Conservation (phyloP, 2,888 invertebrate species). For the Ditula angustiorana region DNA sequence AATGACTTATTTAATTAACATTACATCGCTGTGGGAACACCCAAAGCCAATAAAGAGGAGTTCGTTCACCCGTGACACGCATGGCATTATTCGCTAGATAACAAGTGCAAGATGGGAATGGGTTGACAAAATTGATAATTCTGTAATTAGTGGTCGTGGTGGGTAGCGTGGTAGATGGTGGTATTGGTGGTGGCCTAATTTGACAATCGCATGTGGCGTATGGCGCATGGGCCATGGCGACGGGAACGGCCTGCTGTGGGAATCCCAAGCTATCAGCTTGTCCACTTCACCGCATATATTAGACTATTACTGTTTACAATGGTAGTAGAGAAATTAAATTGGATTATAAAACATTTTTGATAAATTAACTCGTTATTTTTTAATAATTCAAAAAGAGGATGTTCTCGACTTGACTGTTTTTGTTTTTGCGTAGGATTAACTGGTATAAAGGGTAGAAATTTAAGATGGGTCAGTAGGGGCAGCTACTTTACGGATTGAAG, state of each 20-base stretch:
- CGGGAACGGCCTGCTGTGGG: constrained; percentile 4
- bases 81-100: constrained; percentile 49
- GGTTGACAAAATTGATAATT: constrained; percentile 42
- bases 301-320: neutral
- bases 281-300: constrained; percentile 1
- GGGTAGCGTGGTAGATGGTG: no score
- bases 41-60: constrained; percentile 12
- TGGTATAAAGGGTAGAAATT: no score
- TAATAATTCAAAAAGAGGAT: no score
- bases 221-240: neutral
- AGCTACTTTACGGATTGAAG: no score
- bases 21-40: constrained; percentile 17
- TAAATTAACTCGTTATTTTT: no score
- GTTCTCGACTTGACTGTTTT: no score
- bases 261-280: constrained; percentile 3
- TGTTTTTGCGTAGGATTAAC: no score
- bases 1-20: no score
- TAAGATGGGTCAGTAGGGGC: no score
- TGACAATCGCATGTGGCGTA: constrained; percentile 63
- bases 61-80: constrained; percentile 48
- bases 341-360: no score
- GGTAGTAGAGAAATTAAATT: neutral
- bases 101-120: constrained; percentile 14
- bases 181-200: constrained; percentile 65
- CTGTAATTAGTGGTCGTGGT: constrained; percentile 70